These are phyloP conservation scores for Pachydiplax longipennis DNA, from an alignment of 2,888 invertebrate genomes.

Conservation along the genomic window DNA sequence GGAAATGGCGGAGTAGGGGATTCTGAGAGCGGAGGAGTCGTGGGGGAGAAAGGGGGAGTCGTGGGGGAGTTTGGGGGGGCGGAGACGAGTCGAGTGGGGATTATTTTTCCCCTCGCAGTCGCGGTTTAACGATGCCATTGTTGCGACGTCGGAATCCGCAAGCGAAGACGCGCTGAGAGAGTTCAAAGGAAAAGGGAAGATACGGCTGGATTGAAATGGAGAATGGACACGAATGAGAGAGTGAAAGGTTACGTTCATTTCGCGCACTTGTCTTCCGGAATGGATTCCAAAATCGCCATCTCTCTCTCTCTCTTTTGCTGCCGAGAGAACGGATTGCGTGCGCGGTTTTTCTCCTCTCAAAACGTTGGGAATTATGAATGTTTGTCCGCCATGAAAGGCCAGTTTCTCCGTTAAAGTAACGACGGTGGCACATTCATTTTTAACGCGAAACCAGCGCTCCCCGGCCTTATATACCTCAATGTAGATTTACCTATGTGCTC, in stretches of 20 bases:
- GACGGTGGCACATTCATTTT: no score
- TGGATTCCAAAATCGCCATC: background rate
- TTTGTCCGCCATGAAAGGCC: no score
- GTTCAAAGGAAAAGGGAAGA: background rate
- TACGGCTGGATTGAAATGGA: background rate
- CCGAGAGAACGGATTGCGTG: no score
- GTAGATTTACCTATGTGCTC: no score
- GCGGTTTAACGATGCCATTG: slow-evolving; percentile 25
- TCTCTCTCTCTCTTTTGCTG: background rate
- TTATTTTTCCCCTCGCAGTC: background rate
- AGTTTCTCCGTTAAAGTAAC: no score
- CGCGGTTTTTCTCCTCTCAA: no score
- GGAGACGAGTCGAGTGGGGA: background rate
- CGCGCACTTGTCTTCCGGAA: background rate
- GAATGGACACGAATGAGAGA: background rate
- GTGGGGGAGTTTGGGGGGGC: background rate
- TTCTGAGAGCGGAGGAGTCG: no score
- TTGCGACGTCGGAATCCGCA: background rate
- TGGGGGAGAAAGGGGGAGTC: no score
- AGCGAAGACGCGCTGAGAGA: background rate
- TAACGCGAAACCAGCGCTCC: no score
- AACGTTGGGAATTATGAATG: no score
- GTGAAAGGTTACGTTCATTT: background rate
- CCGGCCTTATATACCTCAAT: no score
- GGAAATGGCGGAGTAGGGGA: no score